Conservation (phyloP, 64 coral and sea anemone species). For the Trachythela sp. region DNA sequence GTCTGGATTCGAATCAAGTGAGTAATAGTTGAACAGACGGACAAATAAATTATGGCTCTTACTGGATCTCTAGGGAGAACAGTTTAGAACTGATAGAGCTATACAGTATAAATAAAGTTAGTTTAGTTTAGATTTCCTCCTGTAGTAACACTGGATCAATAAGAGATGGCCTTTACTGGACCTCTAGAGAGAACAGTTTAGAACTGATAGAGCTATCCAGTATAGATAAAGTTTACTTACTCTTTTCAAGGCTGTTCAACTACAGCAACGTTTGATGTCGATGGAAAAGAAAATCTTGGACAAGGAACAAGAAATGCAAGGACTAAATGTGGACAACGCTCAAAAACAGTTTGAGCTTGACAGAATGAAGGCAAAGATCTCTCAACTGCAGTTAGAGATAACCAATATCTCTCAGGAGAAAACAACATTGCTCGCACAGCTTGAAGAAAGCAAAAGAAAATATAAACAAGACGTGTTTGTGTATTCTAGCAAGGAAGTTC, state of each 20-base stretch:
- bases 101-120: no score
- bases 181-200: no score
- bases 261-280: background rate
- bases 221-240: background rate
- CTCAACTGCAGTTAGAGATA: background rate
- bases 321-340: background rate
- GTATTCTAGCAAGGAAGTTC: background rate
- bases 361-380: background rate
- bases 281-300: background rate
- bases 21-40: background rate
- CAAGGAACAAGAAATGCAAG: background rate
- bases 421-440: background rate
- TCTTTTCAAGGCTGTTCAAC: background rate
- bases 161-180: no score
- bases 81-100: no score
- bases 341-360: conserved; percentile 4
- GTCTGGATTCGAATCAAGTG: background rate
- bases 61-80: no score
- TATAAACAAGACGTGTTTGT: background rate
- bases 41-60: background rate
- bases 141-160: no score
- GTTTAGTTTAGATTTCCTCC: no score
- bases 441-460: background rate
- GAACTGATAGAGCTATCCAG: background rate
- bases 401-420: background rate